Conservation (phyloP, 2,113 vertebrate species). For the Archocentrus centrarchus region DNA sequence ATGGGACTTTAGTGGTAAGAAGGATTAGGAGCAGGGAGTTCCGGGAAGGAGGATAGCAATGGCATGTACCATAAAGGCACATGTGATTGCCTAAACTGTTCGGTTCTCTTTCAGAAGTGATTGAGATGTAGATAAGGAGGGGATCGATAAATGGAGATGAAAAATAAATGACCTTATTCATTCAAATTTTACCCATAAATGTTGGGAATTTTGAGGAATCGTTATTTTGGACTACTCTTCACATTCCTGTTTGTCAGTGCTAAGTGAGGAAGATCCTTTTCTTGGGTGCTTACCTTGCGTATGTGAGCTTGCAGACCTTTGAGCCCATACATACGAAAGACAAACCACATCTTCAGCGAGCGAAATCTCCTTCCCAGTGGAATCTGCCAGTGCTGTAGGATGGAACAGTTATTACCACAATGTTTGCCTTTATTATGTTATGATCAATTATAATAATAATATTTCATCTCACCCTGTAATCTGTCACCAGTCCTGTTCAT, state of each 20-base stretch:
- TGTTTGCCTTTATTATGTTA: neutral
- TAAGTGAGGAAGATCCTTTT: neutral
- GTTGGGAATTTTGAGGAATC: fast-evolving
- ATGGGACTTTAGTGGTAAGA: constrained; percentile 31
- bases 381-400: constrained; percentile 94
- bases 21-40: constrained; percentile 34
- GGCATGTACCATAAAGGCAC: constrained; percentile 46
- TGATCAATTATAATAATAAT: neutral
- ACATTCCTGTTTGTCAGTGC: too few relatives aligned
- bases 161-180: neutral
- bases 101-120: neutral
- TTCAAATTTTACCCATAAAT: neutral
- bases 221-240: neutral
- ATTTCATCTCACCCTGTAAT: constrained; percentile 90
- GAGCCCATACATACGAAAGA: constrained; percentile 91
- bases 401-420: neutral
- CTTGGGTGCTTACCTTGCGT: constrained; percentile 83
- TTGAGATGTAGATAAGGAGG: neutral
- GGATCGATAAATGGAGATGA: neutral
- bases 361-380: constrained; percentile 94
- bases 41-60: neutral
- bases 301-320: constrained; percentile 90
- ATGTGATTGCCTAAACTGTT: neutral
- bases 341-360: constrained; percentile 97
- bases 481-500: constrained; percentile 90